phyloP scores from a whole-genome alignment of 92 coral and sea anemone species.

The Palythoa grandiflora region DNA sequence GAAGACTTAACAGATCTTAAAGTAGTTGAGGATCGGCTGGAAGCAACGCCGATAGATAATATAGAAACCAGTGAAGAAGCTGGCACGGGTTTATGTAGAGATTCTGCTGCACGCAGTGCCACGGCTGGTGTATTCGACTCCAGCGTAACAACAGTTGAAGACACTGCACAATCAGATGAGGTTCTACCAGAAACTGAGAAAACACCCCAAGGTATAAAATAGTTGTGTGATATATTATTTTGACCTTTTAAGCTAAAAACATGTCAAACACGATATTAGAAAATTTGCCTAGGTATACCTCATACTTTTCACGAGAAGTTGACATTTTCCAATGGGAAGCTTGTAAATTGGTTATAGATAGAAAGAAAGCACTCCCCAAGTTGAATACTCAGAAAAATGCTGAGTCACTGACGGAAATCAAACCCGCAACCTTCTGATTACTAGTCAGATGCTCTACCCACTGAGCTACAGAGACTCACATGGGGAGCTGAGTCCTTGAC shows the following conservation, averaged over 20 bases:
- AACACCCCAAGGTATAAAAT: constrained; percentile 10
- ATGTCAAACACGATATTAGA: no score
- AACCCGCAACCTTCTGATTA: no score
- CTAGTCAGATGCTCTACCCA: no score
- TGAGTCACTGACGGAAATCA: no score
- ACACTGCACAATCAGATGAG: background rate
- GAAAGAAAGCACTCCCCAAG: no score
- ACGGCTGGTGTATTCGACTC: background rate
- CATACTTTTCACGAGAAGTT: no score
- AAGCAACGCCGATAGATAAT: background rate
- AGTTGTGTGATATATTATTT: background rate
- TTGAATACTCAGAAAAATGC: no score
- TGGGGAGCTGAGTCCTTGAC: no score
- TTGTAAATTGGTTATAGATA: no score
- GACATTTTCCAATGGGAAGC: no score
- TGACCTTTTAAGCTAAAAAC: background rate
- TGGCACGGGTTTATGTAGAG: background rate
- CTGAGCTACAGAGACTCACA: no score
- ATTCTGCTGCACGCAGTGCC: background rate
- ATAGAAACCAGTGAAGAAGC: background rate
- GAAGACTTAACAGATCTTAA: background rate
- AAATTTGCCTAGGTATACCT: no score
- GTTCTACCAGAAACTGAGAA: constrained; percentile 1
- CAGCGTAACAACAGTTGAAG: background rate
- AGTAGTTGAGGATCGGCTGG: background rate